Conservation (phyloP, 2,888 invertebrate genomes). For the Volucella inflata region DNA sequence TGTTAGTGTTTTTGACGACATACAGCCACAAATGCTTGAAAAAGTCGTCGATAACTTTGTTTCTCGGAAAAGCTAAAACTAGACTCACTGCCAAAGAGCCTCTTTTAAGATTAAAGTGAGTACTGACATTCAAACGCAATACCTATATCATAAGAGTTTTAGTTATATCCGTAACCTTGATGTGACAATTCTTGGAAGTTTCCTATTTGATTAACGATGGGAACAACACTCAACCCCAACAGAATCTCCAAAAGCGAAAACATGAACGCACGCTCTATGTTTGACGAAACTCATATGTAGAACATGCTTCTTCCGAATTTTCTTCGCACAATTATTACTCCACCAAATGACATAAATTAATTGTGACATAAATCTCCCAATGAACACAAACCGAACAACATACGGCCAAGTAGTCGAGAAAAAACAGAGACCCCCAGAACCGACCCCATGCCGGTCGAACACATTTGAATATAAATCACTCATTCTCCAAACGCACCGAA, state of each 20-base stretch:
- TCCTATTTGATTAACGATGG: slow-evolving; percentile 42
- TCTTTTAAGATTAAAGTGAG: too few species aligned
- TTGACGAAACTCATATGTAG: slow-evolving; percentile 49
- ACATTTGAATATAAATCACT: slow-evolving; percentile 69
- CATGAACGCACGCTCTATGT: slow-evolving; percentile 2
- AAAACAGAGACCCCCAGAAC: slow-evolving; percentile 35
- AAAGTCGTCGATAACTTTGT: too few species aligned
- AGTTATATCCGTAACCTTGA: background rate
- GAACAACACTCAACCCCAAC: slow-evolving; percentile 29
- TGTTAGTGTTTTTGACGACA: too few species aligned
- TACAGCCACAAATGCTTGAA: too few species aligned
- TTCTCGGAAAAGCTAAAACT: too few species aligned
- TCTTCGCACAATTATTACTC: slow-evolving; percentile 59
- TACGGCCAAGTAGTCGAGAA: background rate
- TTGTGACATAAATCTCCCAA: slow-evolving; percentile 72
- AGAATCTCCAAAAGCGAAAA: background rate
- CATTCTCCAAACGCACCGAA: slow-evolving; percentile 51
- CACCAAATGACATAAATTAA: slow-evolving; percentile 69
- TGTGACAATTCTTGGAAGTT: slow-evolving; percentile 17
- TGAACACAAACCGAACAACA: slow-evolving; percentile 38
- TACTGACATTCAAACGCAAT: too few species aligned
- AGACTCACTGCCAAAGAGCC: too few species aligned
- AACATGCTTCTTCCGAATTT: slow-evolving; percentile 51
- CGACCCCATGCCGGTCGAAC: slow-evolving; percentile 64
- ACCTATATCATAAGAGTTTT: background rate